These are phyloP conservation scores for Ceyx melanurus DNA, from an alignment of 2,113 vertebrate species.

Conservation along the genomic window DNA sequence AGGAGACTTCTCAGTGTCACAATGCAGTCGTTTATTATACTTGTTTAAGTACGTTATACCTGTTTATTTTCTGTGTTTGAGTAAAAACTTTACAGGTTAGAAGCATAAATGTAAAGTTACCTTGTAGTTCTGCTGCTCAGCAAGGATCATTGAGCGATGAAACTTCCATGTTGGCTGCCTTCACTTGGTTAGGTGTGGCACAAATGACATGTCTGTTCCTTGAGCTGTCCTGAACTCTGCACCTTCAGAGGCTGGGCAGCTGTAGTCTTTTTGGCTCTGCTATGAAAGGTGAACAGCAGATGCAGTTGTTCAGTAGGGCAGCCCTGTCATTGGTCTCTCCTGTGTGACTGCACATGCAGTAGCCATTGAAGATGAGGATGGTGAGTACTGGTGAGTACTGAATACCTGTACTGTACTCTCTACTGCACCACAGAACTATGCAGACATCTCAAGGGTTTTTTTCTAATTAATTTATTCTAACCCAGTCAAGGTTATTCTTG, in stretches of 20 bases:
- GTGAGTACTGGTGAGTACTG: neutral
- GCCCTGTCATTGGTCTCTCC: accelerated
- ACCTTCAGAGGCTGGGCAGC: neutral
- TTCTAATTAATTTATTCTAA: neutral
- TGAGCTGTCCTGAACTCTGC: neutral
- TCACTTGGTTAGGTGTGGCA: neutral
- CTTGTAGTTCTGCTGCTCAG: neutral
- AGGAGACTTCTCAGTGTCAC: neutral
- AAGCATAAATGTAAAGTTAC: neutral
- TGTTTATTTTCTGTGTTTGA: neutral
- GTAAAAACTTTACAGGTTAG: neutral
- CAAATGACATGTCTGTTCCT: neutral
- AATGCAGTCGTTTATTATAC: neutral
- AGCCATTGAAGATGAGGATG: neutral
- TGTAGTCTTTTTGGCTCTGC: neutral
- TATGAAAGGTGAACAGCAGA: neutral
- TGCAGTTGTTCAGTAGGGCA: neutral
- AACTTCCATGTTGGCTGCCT: neutral
- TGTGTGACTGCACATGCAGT: neutral
- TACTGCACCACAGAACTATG: neutral
- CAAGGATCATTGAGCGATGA: neutral
- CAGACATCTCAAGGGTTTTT: neutral
- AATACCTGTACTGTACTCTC: neutral
- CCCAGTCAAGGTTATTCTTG: neutral
- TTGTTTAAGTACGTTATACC: neutral